phyloP scores from a whole-genome alignment of 2,888 invertebrate genomes.

The Phyto melanocephala region DNA sequence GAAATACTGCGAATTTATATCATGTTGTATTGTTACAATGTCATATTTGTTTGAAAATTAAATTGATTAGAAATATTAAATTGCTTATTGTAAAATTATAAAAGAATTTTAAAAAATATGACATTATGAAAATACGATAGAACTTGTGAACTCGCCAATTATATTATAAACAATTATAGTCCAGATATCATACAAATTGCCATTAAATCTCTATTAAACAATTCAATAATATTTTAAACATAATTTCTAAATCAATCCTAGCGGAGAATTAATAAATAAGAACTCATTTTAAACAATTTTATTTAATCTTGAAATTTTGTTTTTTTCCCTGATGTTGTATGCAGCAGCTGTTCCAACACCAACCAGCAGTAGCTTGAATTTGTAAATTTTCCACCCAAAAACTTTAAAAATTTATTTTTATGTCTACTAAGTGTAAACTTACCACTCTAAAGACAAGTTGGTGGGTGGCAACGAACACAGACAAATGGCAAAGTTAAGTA shows the following conservation, averaged over 20 bases:
- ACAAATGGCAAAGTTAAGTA: conserved; percentile 57
- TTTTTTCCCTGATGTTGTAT: not conserved
- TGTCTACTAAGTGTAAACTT: conserved; percentile 61
- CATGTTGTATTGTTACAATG: no score
- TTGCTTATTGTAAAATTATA: no score
- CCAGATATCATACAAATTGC: no score
- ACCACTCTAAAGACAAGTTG: conserved; percentile 40
- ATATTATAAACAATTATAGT: no score
- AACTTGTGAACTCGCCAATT: no score
- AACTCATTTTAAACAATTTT: not conserved
- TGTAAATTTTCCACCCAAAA: conserved; percentile 45
- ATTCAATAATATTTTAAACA: not conserved
- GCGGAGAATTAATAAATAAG: not conserved
- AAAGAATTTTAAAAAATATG: no score
- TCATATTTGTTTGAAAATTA: no score
- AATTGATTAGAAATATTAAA: no score
- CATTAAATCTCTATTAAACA: no score
- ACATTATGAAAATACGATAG: no score
- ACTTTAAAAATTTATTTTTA: conserved; percentile 41
- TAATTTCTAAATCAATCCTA: not conserved
- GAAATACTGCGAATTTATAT: no score
- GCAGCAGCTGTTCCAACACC: not conserved
- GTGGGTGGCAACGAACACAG: conserved; percentile 55
- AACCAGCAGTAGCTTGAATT: conserved; percentile 9
- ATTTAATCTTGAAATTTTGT: conserved; percentile 1